Percentiles rank a stretch among this genome's conserved stretches.
These are phyloP conservation scores for Phyllotis vaccarum DNA, from an alignment of 2,797 vertebrate genomes.

Conservation along the genomic window DNA sequence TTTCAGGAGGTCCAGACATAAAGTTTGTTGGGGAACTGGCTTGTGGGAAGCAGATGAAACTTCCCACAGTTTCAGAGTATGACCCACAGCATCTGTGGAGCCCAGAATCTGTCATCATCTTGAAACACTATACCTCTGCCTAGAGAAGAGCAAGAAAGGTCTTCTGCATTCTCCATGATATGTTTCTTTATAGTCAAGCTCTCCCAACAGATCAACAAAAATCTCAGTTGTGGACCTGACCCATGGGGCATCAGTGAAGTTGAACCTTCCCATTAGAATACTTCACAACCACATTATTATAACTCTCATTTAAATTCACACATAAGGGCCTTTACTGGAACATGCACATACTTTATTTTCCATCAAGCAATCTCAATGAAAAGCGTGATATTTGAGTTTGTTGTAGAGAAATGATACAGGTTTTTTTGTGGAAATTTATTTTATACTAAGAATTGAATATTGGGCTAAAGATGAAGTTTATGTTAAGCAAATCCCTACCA, in stretches of 20 bases:
- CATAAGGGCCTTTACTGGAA: neutral
- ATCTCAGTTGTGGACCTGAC: neutral
- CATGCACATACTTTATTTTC: neutral
- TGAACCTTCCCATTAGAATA: neutral
- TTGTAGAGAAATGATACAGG: neutral
- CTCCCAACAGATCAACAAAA: neutral
- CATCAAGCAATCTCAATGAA: neutral
- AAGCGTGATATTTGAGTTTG: neutral
- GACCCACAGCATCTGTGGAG: neutral
- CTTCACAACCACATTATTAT: constrained; percentile 31
- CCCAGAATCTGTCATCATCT: neutral
- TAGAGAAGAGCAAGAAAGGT: neutral
- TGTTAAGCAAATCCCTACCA: neutral
- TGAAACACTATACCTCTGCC: neutral
- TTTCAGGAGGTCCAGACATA: neutral
- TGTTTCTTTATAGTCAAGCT: neutral
- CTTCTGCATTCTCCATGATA: neutral
- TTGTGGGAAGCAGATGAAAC: neutral
- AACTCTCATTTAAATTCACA: constrained; percentile 15
- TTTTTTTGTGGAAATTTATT: neutral
- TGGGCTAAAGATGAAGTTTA: too few relatives aligned
- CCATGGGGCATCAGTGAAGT: neutral
- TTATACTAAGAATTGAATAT: neutral
- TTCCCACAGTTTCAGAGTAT: neutral
- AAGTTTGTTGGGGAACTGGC: neutral